Evolutionary conservation across 1,140 invertebrate genomes (phyloP).

Genomic region (Eumaeus atala): DNA sequence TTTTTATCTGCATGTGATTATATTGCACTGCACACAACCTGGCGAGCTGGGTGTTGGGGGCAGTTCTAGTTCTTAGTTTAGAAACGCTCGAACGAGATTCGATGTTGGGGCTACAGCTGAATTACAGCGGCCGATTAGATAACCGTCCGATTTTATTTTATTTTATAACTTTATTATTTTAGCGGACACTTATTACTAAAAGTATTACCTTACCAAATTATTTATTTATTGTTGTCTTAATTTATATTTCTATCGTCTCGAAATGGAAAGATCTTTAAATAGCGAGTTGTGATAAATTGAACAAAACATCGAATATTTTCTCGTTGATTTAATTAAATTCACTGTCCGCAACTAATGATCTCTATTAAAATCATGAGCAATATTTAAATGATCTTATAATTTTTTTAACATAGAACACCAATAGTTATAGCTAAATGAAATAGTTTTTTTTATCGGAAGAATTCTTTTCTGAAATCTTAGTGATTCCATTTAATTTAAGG

Average conservation of each 20-base stretch:
- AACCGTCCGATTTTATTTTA: slow-evolving; percentile 36
- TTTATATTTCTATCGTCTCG: slow-evolving; percentile 3
- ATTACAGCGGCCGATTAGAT: slow-evolving; percentile 18
- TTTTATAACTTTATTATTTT: slow-evolving; percentile 34
- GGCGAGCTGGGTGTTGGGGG: slow-evolving; percentile 2
- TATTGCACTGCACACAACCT: background rate
- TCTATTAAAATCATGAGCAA: slow-evolving; percentile 1
- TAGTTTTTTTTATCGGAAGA: slow-evolving; percentile 41
- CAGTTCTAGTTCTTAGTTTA: background rate
- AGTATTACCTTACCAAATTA: slow-evolving; percentile 68
- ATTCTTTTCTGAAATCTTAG: slow-evolving; percentile 52
- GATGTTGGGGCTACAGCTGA: slow-evolving; percentile 3
- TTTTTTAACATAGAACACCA: slow-evolving; percentile 2
- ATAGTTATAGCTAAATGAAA: too few species aligned
- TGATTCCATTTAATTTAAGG: slow-evolving; percentile 73
- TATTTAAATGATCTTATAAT: slow-evolving; percentile 12
- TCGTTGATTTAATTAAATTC: background rate
- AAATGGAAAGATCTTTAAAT: background rate
- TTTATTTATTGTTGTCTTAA: slow-evolving; percentile 37
- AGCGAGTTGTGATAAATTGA: slow-evolving; percentile 26
- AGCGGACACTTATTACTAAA: slow-evolving; percentile 49
- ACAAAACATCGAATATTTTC: too few species aligned
- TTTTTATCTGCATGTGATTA: background rate
- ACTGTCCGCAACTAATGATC: background rate
- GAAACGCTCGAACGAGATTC: slow-evolving; percentile 2